Evolutionary conservation across 1,140 invertebrate genomes (phyloP), one percentile per base, ranked within the genome.

Genomic region (Contarinia nasturtii): DNA sequence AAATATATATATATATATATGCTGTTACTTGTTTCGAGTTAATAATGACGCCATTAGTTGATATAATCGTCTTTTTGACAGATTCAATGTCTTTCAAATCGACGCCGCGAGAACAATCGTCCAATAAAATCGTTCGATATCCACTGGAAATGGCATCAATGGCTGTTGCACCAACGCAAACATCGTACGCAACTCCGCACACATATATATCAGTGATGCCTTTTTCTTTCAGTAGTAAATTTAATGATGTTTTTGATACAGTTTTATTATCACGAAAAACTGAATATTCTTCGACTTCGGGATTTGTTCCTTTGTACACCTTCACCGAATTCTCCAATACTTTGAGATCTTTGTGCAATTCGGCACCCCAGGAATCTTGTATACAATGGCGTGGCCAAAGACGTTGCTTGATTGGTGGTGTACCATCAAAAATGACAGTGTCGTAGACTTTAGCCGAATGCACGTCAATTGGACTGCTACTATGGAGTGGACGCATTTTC

Each of bases 221-320:
- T 52, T 80, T 77, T 56, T 77, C 67, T 38, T 79, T 73, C 36
- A 98, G 67, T 58, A 93, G 80, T 1, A 74, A 71, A 49, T 78
- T 76, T n/a, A 98, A 65, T 17, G 80, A 80, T 4, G 92, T 97
- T 55, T 91, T 76, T 1, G 81, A 82, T 22, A 89, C 62, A 62
- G 88, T 89, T 59, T 87, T 84, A 67, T 97, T 97, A 65, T 98
- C 93, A 82, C 84, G 94, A 69, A 98, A 98, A 14, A 93, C 93
- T 0, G 91, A 96, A 65, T 98, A 98, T 1, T 89, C 93, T 60
- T 98, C 94, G 10, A 96, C 84, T 52, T 93, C 86, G 0, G 91
- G 80, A 63, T 94, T 86, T 2, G 85, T 90, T 15, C 94, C 43
- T 21, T 44, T 44, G 22, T 44, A 44, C 12, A 44, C 7, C 27